Conservation (phyloP, 2,797 vertebrate species). For the Oreonectes daqikongensis region DNA sequence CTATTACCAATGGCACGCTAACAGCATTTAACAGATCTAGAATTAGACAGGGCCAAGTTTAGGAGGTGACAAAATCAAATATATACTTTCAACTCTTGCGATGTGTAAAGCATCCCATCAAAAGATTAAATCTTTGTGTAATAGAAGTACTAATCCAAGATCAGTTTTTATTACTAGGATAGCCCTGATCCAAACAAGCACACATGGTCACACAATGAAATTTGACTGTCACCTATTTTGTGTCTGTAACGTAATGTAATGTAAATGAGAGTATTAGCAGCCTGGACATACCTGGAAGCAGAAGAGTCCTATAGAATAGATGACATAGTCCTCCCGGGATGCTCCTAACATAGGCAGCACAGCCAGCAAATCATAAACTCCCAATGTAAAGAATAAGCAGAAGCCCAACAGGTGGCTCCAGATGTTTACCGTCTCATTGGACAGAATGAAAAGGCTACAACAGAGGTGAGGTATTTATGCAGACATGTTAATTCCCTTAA, state of each 20-base stretch:
- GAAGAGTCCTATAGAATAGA: conserved; percentile 92
- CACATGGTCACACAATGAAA: neutral
- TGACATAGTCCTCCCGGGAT: conserved; percentile 93
- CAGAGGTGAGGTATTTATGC: neutral
- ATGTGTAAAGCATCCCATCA: conserved; percentile 16
- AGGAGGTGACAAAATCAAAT: conserved; percentile 32
- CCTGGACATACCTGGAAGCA: conserved; percentile 87
- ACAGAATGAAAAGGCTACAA: conserved; percentile 91
- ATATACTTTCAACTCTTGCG: conserved; percentile 18
- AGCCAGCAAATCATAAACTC: conserved; percentile 87
- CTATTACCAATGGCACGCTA: conserved; percentile 34
- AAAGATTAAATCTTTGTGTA: neutral
- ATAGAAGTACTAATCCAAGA: neutral
- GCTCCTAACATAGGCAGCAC: conserved; percentile 87
- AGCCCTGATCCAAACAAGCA: conserved; percentile 13
- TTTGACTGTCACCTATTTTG: too few species aligned
- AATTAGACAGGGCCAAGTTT: conserved; percentile 25
- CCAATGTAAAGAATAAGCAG: conserved; percentile 89
- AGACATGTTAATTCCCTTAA: neutral
- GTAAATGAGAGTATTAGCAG: neutral
- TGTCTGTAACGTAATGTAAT: too few species aligned
- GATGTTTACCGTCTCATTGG: conserved; percentile 95
- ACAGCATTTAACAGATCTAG: conserved; percentile 23
- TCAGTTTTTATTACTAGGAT: conserved; percentile 10
- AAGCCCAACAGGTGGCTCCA: conserved; percentile 97